phyloP scores from a whole-genome alignment of 2,797 vertebrate genomes.

The Neomorphus geoffroyi region DNA sequence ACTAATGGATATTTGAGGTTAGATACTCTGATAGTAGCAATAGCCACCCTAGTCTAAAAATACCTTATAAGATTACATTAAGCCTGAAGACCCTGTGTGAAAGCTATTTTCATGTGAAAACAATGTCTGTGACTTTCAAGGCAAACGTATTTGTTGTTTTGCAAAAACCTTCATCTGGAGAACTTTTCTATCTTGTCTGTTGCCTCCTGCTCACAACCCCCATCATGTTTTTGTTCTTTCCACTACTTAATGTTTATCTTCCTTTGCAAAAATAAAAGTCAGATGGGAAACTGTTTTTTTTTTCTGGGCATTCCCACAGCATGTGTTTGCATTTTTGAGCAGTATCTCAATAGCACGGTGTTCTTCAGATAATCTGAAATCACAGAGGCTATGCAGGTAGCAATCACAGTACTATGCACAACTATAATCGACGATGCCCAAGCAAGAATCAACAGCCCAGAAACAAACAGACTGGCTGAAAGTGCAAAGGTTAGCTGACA shows the following conservation, averaged over 20 bases:
- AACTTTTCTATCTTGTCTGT: neutral
- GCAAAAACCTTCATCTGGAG: neutral
- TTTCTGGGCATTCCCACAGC: conserved; percentile 52
- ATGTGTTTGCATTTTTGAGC: conserved; percentile 60
- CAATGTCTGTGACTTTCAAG: conserved; percentile 5
- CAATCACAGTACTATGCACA: conserved; percentile 1
- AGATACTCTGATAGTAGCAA: conserved; percentile 26
- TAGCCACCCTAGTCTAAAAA: conserved; percentile 50
- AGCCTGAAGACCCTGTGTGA: neutral
- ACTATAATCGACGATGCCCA: neutral
- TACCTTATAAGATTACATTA: neutral
- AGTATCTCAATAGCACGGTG: neutral
- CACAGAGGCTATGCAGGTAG: conserved; percentile 36
- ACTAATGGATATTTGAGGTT: neutral
- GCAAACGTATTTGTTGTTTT: neutral
- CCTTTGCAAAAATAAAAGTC: conserved; percentile 32
- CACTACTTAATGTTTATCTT: conserved; percentile 27
- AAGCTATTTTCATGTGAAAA: conserved; percentile 28
- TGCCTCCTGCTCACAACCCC: neutral
- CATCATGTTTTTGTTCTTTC: conserved; percentile 32
- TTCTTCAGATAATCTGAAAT: conserved; percentile 54
- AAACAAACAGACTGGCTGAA: neutral
- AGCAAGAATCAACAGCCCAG: neutral
- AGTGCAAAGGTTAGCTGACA: neutral
- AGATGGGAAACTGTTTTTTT: conserved; percentile 8